Evolutionary conservation across 2,888 invertebrate species (phyloP), one percentile per base, ranked within the genome.

Genomic region (Amphipoea oculea): DNA sequence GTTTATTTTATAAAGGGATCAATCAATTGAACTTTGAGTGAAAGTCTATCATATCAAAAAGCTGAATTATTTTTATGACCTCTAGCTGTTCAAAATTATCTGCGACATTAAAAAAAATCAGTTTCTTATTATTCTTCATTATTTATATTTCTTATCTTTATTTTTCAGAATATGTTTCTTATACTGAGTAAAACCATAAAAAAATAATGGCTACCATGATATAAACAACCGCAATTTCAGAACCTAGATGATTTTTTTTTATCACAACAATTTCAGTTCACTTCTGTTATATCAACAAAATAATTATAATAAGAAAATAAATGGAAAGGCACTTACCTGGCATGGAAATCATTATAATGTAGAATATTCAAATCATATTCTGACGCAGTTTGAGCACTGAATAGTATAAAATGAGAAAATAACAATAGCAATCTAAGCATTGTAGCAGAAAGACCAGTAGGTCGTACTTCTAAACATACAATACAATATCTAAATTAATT

Each of bases 331-430:
- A 82, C 89, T 89, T 88, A 96, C 96, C 96, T 94, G 2, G 96
- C 96, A 88, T 96, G 96, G 86, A 96, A 96, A 86, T 96, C 96
- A 91, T 96, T 96, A 76, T 96, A 96, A 89, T 96, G 96, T 42
- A 96, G 82, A 79, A 96, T 95, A 84, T 96, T 96, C 60, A 96
- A 87, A 1, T 92, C 90, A 86, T 92, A 96, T 70, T 88, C 73
- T 0, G 45, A 62, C 4, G 51, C 84, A 74, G 82, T 87, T 84
- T 94, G 88, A 60, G 91, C 92, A 87, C 82, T 65, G 2, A 90
- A 89, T 17, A 88, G 76, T 69, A 80, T 75, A 2, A 92, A 70
- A 36, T 89, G 73, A 78, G 76, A 87, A 72, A 81, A 81, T 65
- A 81, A 69, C 12, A 77, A 57, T 12, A 83, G 2, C 42, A 83